These are phyloP conservation scores for Hucho hucho DNA, from an alignment of 2,113 vertebrate genomes.

Conservation along the genomic window DNA sequence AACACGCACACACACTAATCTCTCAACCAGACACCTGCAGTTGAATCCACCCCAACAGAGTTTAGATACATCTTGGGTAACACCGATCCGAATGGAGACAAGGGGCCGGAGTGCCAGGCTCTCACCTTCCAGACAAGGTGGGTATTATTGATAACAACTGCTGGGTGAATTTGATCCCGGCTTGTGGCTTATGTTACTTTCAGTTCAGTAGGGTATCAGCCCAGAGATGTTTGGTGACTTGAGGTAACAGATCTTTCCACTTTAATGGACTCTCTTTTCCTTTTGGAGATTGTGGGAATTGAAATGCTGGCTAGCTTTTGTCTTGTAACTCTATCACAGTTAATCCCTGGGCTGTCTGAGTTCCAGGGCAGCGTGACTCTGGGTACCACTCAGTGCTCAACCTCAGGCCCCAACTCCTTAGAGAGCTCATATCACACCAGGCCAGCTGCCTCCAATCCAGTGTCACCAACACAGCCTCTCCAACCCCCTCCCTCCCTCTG, in stretches of 20 bases:
- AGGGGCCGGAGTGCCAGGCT: conserved; percentile 33
- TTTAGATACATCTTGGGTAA: conserved; percentile 9
- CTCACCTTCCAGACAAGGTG: conserved; percentile 32
- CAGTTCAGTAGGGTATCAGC: conserved; percentile 22
- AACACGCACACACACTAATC: conserved; percentile 1
- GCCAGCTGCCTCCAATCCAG: conserved; percentile 36
- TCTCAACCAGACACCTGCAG: not conserved
- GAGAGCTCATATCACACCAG: conserved; percentile 50
- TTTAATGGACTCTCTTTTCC: not conserved
- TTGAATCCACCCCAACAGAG: not conserved
- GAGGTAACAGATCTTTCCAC: conserved; percentile 24
- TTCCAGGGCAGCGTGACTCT: conserved; percentile 16
- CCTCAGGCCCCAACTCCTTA: conserved; percentile 38
- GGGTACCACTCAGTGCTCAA: conserved; percentile 12
- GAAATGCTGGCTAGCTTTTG: conserved; percentile 12
- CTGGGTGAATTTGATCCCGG: conserved; percentile 28
- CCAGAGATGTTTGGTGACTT: conserved; percentile 34
- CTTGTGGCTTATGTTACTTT: conserved; percentile 8
- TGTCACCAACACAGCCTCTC: conserved; percentile 17
- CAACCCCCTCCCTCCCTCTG: not conserved
- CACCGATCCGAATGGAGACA: conserved; percentile 36
- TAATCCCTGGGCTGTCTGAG: conserved; percentile 40
- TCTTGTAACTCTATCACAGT: conserved; percentile 41
- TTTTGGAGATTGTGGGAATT: conserved; percentile 15
- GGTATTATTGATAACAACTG: conserved; percentile 38